phyloP scores from a whole-genome alignment of 2,888 invertebrate genomes.

The Chrysotoxum bicinctum region DNA sequence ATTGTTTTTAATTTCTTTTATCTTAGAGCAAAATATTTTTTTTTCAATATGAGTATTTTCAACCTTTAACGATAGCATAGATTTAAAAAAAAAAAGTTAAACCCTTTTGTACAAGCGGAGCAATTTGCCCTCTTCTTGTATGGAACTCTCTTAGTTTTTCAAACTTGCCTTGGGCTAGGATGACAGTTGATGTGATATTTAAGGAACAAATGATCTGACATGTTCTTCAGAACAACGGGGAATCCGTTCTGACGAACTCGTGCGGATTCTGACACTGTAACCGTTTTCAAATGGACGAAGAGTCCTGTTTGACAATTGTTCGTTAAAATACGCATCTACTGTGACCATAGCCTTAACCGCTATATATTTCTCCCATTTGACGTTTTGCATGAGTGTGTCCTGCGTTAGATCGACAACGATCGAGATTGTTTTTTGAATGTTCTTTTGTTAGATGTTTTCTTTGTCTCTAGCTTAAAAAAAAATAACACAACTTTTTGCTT shows the following conservation, averaged over 20 bases:
- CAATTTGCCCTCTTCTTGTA: background rate
- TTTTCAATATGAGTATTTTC: background rate
- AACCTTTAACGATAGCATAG: background rate
- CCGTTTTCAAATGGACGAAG: too few relatives aligned
- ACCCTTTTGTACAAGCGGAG: background rate
- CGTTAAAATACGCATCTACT: background rate
- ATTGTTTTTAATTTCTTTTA: background rate
- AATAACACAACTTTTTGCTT: background rate
- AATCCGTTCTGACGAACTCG: too few relatives aligned
- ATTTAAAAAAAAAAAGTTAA: background rate
- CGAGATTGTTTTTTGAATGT: slow-evolving; percentile 47
- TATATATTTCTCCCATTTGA: background rate
- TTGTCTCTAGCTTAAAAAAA: background rate
- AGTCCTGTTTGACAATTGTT: too few relatives aligned
- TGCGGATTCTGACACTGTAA: too few relatives aligned
- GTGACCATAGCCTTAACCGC: too few relatives aligned
- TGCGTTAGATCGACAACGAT: slow-evolving; percentile 35
- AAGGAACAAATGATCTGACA: too few relatives aligned
- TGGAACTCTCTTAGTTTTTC: background rate
- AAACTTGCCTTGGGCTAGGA: too few relatives aligned
- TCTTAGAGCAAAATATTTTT: background rate
- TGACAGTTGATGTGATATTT: too few relatives aligned
- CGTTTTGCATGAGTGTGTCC: slow-evolving; percentile 41
- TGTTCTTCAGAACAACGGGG: too few relatives aligned
- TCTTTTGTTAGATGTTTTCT: slow-evolving; percentile 30